A percentile compares a stretch with the other conserved stretches of the same genome.
phyloP scores from a whole-genome alignment of 2,888 invertebrate species.

The Leucoptera coffeella region DNA sequence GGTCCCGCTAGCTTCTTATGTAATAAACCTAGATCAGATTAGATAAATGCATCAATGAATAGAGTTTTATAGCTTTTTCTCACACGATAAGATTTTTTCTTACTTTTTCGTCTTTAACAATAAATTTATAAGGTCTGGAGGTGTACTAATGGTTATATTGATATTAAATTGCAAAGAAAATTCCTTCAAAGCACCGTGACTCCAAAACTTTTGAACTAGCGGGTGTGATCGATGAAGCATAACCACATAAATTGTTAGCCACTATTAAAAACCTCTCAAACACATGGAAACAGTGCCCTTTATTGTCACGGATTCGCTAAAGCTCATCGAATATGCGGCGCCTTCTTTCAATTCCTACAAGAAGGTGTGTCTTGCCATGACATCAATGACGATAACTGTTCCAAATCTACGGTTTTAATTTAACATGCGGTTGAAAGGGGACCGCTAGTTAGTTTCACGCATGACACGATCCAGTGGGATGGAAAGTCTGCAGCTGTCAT shows the following conservation, averaged over 20 bases:
- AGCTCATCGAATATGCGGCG: conserved; percentile 14
- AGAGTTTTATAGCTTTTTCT: no score
- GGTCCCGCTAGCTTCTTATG: no score
- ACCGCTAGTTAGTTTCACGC: conserved; percentile 34
- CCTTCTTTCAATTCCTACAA: conserved; percentile 17
- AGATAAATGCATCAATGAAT: no score
- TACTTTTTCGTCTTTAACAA: no score
- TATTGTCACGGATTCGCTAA: conserved; percentile 21
- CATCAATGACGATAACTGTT: conserved; percentile 19
- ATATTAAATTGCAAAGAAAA: no score
- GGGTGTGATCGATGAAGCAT: conserved; percentile 35
- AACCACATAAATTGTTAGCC: conserved; percentile 24
- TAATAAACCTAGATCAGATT: no score
- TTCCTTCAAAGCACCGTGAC: conserved; percentile 10
- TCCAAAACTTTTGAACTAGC: conserved; percentile 15
- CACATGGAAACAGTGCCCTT: conserved; percentile 15
- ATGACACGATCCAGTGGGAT: conserved; percentile 22
- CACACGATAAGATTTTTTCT: no score
- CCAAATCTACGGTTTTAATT: conserved; percentile 19
- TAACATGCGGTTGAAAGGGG: conserved; percentile 30
- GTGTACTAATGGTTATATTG: no score
- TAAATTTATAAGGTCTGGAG: no score
- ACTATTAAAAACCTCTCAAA: conserved; percentile 31
- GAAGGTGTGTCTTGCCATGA: conserved; percentile 31
- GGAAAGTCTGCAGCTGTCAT: conserved; percentile 41